Base-by-base conservation (phyloP, 92 coral and sea anemone genomes). In the Palythoa grandis region DNA sequence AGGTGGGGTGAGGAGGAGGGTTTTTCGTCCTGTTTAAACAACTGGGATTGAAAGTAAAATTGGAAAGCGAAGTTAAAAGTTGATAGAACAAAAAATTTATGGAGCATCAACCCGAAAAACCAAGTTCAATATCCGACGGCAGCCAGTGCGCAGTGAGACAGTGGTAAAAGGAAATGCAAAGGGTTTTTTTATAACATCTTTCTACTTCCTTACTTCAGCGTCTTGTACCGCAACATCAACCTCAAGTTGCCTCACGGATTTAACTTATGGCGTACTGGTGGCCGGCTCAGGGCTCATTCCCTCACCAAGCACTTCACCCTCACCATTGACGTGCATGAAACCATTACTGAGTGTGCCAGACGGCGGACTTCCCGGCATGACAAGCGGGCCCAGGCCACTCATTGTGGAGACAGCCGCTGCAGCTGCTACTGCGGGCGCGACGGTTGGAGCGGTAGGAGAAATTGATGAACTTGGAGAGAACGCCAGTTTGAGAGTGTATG, bases 351-450 rank as follows among this genome's bases (percentile, higher is more conserved):
- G 85, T 43, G 85, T 47, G 20, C 85, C 85, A 5, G 74, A 72
- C 11, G 77, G 66, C 16, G 94, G 94, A 20, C 92, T 88, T 61
- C 94, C 94, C 84, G 93, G 93, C 54, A 95, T 95, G 54, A 95
- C 95, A 68, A 94, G 76, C 1, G 95, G 91, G 56, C 90, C 91
- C 70, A 89, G 90, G 19, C 95, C 94, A 73, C 90, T 66, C 86
- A 92, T 92, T 73, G 93, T 92, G 69, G 98, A 95, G 68, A 87
- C 93, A 63, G 91, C 98, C 74, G 99, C 99, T 83, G 99, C 99
- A 14, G 99, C 99, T 39, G 98, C 99, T 29, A 97, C 99, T 70
- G 99, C 99, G 52, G 99, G 99, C 88, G 99, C 99, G 65, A 97
- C 99, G 54, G 99, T 97, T 43, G 99, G 99, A 14, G 99, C 99